Evolutionary conservation across 2,797 vertebrate species (phyloP).

Genomic region (Zenarchopterus dispar): DNA sequence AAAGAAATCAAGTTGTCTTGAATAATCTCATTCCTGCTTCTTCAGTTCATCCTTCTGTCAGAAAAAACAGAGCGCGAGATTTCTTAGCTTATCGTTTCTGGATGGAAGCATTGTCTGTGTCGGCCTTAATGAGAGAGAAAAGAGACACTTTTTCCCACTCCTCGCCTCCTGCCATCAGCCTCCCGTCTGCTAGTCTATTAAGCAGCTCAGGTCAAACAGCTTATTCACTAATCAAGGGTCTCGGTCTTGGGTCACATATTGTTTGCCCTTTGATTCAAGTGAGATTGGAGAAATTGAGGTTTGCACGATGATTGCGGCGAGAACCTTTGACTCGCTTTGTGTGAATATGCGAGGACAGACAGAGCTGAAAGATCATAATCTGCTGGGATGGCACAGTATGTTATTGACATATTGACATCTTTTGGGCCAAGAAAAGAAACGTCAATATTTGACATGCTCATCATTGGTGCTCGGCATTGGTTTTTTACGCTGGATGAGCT

Average conservation of each 20-base stretch:
- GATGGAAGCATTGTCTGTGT: slow-evolving; percentile 53
- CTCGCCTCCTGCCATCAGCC: slow-evolving; percentile 23
- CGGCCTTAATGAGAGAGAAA: slow-evolving; percentile 65
- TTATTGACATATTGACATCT: slow-evolving; percentile 43
- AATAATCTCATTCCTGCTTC: slow-evolving; percentile 33
- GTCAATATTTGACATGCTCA: slow-evolving; percentile 33
- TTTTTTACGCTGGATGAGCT: slow-evolving; percentile 21
- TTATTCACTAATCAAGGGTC: slow-evolving; percentile 51
- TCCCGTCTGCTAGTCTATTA: slow-evolving; percentile 47
- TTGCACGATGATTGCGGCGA: slow-evolving; percentile 2
- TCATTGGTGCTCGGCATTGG: slow-evolving; percentile 23
- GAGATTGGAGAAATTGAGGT: slow-evolving; percentile 24
- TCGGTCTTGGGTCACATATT: slow-evolving; percentile 32
- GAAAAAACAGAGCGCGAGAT: slow-evolving; percentile 43
- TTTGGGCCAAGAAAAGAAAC: slow-evolving; percentile 10
- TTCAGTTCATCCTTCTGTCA: slow-evolving; percentile 37
- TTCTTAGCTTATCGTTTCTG: slow-evolving; percentile 54
- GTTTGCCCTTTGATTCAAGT: slow-evolving; percentile 26
- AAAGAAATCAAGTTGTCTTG: slow-evolving; percentile 2
- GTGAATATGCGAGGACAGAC: slow-evolving; percentile 9
- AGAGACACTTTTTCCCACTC: slow-evolving; percentile 42
- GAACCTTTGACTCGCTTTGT: slow-evolving; percentile 6
- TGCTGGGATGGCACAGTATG: not conserved
- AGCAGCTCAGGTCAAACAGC: slow-evolving; percentile 49
- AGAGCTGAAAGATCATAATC: slow-evolving; percentile 17